These are phyloP conservation scores for Hippasteria phrygiana DNA, from an alignment of 53 echinoderm and acorn worm genomes.

Conservation along the genomic window DNA sequence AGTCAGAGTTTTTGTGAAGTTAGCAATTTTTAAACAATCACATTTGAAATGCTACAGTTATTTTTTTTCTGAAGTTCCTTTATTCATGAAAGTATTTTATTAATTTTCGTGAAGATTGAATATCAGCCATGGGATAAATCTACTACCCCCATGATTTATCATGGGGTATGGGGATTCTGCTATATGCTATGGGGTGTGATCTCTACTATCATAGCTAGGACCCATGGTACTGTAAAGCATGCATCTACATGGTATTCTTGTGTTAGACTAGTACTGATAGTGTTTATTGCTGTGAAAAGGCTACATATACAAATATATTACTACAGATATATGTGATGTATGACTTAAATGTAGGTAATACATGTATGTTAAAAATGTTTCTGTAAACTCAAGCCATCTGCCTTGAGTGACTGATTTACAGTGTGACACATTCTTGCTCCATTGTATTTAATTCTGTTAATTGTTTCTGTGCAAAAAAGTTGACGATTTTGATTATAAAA, in stretches of 20 bases:
- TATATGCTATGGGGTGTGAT: neutral
- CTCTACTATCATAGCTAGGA: no score
- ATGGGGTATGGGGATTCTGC: neutral
- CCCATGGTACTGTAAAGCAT: no score
- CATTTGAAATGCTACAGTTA: neutral
- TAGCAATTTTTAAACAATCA: no score
- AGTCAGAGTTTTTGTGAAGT: no score
- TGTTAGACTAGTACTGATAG: neutral
- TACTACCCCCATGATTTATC: constrained; percentile 1
- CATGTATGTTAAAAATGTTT: neutral
- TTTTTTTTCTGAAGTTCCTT: neutral
- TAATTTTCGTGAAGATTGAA: neutral
- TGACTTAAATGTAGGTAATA: neutral
- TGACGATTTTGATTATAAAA: no score
- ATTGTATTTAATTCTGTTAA: no score
- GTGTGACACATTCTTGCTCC: no score
- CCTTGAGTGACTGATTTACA: no score
- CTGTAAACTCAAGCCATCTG: neutral
- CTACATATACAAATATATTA: neutral
- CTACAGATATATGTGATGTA: neutral
- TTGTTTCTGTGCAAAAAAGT: no score
- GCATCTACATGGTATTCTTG: neutral
- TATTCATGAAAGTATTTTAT: neutral
- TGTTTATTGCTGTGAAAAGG: constrained; percentile 1
- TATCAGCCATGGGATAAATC: neutral